Evolutionary conservation across 2,888 invertebrate genomes (phyloP).

Genomic region (Cephus pygmeus): DNA sequence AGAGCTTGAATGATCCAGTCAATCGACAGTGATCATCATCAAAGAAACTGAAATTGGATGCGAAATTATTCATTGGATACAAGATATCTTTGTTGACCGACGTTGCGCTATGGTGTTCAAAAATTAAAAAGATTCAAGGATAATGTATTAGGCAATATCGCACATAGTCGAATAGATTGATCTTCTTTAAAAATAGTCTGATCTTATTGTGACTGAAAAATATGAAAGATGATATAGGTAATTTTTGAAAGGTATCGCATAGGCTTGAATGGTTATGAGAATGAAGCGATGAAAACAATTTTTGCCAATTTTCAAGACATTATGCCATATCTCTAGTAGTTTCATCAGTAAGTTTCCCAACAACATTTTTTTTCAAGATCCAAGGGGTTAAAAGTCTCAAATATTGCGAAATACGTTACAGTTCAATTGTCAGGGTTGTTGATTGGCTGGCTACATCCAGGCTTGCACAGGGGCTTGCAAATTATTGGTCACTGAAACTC

Average conservation of each 20-base stretch:
- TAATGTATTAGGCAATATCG: too few species aligned
- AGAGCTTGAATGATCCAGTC: neutral
- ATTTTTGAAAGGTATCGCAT: too few species aligned
- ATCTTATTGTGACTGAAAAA: neutral
- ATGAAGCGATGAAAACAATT: too few species aligned
- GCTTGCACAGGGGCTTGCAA: conserved; percentile 2
- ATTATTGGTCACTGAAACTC: conserved; percentile 7
- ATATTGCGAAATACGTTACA: conserved; percentile 7
- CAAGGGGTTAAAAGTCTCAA: neutral
- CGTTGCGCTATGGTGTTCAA: too few species aligned
- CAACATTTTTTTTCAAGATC: neutral
- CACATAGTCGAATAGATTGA: neutral
- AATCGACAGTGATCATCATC: neutral
- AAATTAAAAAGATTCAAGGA: too few species aligned
- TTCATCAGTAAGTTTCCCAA: neutral
- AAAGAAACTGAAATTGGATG: neutral
- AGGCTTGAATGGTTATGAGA: too few species aligned
- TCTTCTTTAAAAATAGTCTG: neutral
- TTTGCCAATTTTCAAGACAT: neutral
- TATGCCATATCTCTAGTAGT: neutral
- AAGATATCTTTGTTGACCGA: too few species aligned
- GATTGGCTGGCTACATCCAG: neutral
- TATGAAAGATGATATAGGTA: too few species aligned
- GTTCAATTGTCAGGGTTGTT: neutral
- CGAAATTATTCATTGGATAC: too few species aligned